Evolutionary conservation across 1,140 invertebrate species (phyloP).

Genomic region (Eriocheir sinensis): DNA sequence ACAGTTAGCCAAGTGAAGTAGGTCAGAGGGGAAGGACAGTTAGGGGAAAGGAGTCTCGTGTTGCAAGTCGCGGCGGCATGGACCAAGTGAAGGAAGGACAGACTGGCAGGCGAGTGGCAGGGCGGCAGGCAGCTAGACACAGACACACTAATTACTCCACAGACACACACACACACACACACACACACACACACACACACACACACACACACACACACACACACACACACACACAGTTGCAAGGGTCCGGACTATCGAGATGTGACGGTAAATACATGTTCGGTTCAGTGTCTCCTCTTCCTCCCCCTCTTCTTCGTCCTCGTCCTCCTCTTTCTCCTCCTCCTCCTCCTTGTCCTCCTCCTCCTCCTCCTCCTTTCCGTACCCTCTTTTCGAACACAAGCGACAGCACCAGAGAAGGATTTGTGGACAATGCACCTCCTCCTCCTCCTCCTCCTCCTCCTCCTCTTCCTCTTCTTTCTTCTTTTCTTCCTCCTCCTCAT

Average conservation of each 20-base stretch:
- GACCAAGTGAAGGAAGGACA: background rate
- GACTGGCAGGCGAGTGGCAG: background rate
- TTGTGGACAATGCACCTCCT: no score
- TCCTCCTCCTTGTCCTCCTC: constrained; percentile 5
- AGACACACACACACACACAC: background rate
- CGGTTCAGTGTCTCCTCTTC: background rate
- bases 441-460: background rate
- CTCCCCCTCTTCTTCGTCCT: background rate
- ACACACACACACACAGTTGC: constrained; percentile 11
- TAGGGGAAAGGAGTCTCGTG: background rate
- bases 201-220: constrained; percentile 22
- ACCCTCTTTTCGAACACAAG: no score
- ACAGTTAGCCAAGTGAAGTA: no score
- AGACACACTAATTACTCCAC: background rate
- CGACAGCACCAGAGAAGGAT: no score
- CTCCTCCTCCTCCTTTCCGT: no score
- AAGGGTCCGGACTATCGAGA: background rate
- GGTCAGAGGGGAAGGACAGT: background rate
- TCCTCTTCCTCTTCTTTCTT: background rate
- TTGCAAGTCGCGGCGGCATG: background rate
- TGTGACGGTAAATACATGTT: background rate
- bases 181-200: background rate
- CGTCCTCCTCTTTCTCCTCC: background rate
- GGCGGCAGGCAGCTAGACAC: background rate
- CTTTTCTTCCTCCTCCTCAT: background rate